phyloP scores from a whole-genome alignment of 2,113 vertebrate genomes.

The Ageneiosus marmoratus region DNA sequence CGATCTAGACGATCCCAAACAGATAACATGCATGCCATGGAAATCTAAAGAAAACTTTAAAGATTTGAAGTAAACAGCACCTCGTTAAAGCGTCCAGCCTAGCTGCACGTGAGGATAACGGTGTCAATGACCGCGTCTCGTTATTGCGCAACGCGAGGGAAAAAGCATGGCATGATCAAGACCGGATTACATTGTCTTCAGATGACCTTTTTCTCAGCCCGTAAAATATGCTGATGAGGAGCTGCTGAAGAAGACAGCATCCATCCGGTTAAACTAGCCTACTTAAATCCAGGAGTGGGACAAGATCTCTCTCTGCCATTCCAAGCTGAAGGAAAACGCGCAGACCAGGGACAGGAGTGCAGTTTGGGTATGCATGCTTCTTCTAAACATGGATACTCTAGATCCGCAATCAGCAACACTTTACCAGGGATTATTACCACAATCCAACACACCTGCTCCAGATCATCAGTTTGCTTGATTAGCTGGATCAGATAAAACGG shows the following conservation, averaged over 20 bases:
- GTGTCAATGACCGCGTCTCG: not conserved
- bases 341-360: conserved; percentile 58
- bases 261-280: conserved; percentile 52
- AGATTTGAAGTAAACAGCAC: not conserved
- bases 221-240: conserved; percentile 11
- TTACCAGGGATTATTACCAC: not conserved
- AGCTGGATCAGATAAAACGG: not conserved
- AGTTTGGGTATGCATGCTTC: conserved; percentile 64
- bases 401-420: not conserved
- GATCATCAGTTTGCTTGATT: not conserved
- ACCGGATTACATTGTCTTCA: conserved; percentile 69
- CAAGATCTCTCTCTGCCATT: conserved; percentile 29
- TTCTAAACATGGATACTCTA: not conserved
- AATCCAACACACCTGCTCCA: not conserved
- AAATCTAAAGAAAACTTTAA: not conserved
- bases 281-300: conserved; percentile 49
- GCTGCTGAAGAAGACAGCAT: conserved; percentile 49
- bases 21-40: not conserved
- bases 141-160: conserved; percentile 11
- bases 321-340: conserved; percentile 60
- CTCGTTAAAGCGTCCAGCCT: not conserved
- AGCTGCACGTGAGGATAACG: not conserved
- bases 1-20: not conserved
- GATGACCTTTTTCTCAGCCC: conserved; percentile 43
- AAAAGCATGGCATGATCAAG: conserved; percentile 39